Evolutionary conservation across 2,113 vertebrate species (phyloP), one percentile per base, ranked within the genome.

Genomic region (Callipepla squamata): DNA sequence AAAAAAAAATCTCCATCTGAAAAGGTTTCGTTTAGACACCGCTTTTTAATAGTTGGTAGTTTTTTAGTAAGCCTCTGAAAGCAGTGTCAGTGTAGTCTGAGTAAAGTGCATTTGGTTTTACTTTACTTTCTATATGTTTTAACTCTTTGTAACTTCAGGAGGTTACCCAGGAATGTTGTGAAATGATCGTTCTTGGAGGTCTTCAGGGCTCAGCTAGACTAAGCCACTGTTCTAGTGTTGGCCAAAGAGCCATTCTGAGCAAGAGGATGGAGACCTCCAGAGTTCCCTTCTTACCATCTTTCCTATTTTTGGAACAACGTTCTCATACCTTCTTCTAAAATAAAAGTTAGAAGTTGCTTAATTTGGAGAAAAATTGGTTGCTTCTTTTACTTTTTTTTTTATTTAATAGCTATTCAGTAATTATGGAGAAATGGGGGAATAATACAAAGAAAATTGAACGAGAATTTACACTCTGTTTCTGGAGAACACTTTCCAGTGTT

Each of bases 31-130:
- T 95, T 97, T 97, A 95, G 85, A 89, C 90, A 40, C 78, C 68
- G 69, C 81, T 90, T 96, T 95, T 96, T 96, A 97, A 96, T 96
- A 96, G 87, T 85, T 90, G 84, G 80, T 91, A 92, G 87, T 78
- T 94, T 96, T 96, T 89, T 95, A 96, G 90, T 94, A 97, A 96
- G 96, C 93, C 92, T 83, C 87, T 95, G 80, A 97, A 94, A 91
- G 87, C 87, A 88, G n/a, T 70, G 77, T 93, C 82, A 92, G 30
- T 73, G 69, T 85, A 90, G 80, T 82, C 77, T 74, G 55, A 65
- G n/a, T 62, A 86, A 90, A 67, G 22, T 90, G 77, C 80, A 65
- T 93, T 95, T 95, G 90, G 51, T 95, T 97, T 87, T 81, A 80
- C 80, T 63, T 62, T 84, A 59, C 82, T 96, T 94, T 80, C 69